Base-by-base conservation (phyloP, 1,140 invertebrate genomes). In the Tetragonula clypearis region DNA sequence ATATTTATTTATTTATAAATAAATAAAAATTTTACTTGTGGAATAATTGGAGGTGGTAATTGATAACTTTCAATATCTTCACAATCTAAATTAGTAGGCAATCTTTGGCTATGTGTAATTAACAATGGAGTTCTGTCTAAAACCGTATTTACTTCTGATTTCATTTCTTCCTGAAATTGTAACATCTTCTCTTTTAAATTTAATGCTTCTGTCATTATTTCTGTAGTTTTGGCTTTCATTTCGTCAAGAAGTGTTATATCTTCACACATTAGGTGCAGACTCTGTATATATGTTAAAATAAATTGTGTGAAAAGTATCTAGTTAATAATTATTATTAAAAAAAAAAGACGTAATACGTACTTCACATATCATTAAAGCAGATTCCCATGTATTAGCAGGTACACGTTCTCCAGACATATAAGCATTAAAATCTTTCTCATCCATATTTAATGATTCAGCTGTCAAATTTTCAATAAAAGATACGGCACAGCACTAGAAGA, bases 391-490 rank as follows among this genome's bases (percentile, higher is more conserved):
- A 83, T 96, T 97, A 21, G 97, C 96, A 21, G 97, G 97, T 12
- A 97, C 95, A 78, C 97, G 96, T 92, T 98, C 97, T 84, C 99
- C 99, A n/a, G 97, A 97, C 97, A 99, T 99, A 92, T 99, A 98
- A 0, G 97, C 96, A 86, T 99, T 96, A 94, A 99, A 99, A 94
- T 99, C 98, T 86, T 98, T 97, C 91, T 97, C 96, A 41, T 97
- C 96, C 96, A 99, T 98, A 92, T 97, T 98, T n/a, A 99, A 95
- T 17, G 98, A 99, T 92, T 99, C 98, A 2, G 98, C 98, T 55
- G 97, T 99, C 88, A 99, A 95, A 92, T 99, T 99, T 95, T 99
- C 98, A 88, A 99, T 99, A 93, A 99, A 99, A 19, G 98, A 97
- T 30, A 99, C 98, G 49, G 99, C 99, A 95, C 99, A 99, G 92